These are phyloP conservation scores for Archegozetes longisetosus DNA, from an alignment of 1,140 invertebrate species.

Conservation along the genomic window DNA sequence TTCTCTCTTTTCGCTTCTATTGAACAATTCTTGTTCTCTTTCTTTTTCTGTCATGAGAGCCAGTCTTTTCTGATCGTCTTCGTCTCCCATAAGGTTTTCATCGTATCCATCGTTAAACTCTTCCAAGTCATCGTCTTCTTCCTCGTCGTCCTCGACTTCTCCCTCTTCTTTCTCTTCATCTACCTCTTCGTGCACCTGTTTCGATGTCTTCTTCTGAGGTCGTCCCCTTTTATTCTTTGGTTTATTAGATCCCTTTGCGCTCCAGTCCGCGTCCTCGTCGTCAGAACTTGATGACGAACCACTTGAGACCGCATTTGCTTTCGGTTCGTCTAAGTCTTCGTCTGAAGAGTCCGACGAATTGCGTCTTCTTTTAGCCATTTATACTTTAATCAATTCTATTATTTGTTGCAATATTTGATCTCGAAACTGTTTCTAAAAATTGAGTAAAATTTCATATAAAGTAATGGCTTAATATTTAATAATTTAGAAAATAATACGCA, in stretches of 20 bases:
- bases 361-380: slow-evolving; percentile 5
- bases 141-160: slow-evolving; percentile 14
- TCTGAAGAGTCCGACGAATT: not conserved
- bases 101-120: slow-evolving; percentile 73
- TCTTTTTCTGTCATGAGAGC: slow-evolving; percentile 92
- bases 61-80: slow-evolving; percentile 71
- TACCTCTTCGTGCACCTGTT: slow-evolving; percentile 3
- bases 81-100: slow-evolving; percentile 92
- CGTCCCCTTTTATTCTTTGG: not conserved
- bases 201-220: not conserved
- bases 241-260: slow-evolving; percentile 6
- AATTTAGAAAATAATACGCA: too few relatives aligned
- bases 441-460: too few relatives aligned
- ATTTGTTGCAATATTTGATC: too few relatives aligned
- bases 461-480: too few relatives aligned
- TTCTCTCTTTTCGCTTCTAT: slow-evolving; percentile 82
- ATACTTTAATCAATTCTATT: too few relatives aligned
- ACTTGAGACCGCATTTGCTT: slow-evolving; percentile 1
- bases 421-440: too few relatives aligned
- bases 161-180: slow-evolving; percentile 5
- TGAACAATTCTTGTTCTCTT: slow-evolving; percentile 89
- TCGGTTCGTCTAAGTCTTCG: slow-evolving; percentile 2
- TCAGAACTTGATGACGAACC: slow-evolving; percentile 13
- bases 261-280: slow-evolving; percentile 15
- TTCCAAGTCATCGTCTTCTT: slow-evolving; percentile 28